Percentiles rank a stretch among this genome's conserved stretches.
Evolutionary conservation across 2,888 invertebrate species (phyloP).

Genomic region (Oscheius sp.): DNA sequence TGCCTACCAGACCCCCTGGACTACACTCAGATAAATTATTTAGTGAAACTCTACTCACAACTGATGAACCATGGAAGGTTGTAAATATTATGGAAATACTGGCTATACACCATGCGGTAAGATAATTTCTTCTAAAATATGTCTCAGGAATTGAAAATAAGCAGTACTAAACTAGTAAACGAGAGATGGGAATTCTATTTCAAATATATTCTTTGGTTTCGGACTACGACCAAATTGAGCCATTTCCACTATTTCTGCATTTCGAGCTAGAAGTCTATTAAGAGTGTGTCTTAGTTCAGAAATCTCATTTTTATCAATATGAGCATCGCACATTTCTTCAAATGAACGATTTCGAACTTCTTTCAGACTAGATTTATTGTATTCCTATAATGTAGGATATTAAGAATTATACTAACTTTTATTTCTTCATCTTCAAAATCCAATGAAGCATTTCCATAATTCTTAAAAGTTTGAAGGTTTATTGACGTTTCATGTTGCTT

Average conservation of each 20-base stretch:
- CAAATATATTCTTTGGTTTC: slow-evolving; percentile 60
- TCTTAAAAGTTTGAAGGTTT: slow-evolving; percentile 53
- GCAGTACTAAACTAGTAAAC: too few relatives aligned
- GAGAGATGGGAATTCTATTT: slow-evolving; percentile 59
- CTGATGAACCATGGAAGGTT: too few relatives aligned
- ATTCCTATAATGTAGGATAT: slow-evolving; percentile 34
- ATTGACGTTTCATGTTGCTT: slow-evolving; percentile 36
- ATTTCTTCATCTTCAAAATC: slow-evolving; percentile 61
- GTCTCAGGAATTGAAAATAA: too few relatives aligned
- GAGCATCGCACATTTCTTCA: slow-evolving; percentile 41
- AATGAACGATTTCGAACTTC: slow-evolving; percentile 46
- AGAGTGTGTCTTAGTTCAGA: slow-evolving; percentile 53
- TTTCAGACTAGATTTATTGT: slow-evolving; percentile 40
- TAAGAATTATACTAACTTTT: slow-evolving; percentile 40
- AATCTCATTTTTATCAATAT: slow-evolving; percentile 36
- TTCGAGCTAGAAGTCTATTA: slow-evolving; percentile 55
- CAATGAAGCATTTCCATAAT: slow-evolving; percentile 50
- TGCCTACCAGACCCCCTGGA: too few relatives aligned
- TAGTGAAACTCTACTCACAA: too few relatives aligned
- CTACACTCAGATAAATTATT: too few relatives aligned
- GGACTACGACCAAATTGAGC: slow-evolving; percentile 57
- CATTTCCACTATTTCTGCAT: slow-evolving; percentile 59
- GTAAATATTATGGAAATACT: too few relatives aligned
- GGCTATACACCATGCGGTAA: too few relatives aligned
- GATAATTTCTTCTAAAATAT: too few relatives aligned